Conservation (phyloP, 2,888 invertebrate genomes). For the Clitarchus hookeri region DNA sequence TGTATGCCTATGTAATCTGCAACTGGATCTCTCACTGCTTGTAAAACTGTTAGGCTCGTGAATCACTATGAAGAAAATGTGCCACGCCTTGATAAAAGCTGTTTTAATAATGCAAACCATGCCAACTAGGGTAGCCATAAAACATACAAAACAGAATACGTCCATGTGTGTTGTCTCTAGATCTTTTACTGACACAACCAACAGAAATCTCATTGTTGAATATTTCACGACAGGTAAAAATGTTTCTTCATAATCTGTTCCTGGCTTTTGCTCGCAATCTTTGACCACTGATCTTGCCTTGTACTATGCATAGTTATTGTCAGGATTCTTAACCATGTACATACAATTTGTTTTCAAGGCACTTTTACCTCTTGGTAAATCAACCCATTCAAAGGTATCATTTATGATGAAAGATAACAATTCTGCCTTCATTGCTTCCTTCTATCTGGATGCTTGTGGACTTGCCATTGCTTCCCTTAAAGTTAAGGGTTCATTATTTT, state of each 20-base stretch:
- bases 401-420: background rate
- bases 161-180: background rate
- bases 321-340: background rate
- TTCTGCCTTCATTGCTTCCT: background rate
- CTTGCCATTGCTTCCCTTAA: background rate
- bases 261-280: background rate
- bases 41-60: too few relatives aligned
- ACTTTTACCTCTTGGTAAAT: background rate
- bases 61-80: too few relatives aligned
- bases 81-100: too few relatives aligned
- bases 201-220: background rate
- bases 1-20: too few relatives aligned
- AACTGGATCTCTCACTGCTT: too few relatives aligned
- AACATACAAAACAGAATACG: too few relatives aligned
- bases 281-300: background rate
- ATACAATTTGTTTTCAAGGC: background rate
- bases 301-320: background rate
- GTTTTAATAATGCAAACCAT: too few relatives aligned
- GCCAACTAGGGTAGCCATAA: too few relatives aligned
- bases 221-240: background rate
- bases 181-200: background rate
- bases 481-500: background rate
- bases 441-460: background rate
- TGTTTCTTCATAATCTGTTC: slow-evolving; percentile 7
- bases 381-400: background rate